Conservation (phyloP, 35 echinoderm and acorn worm species). For the Nesometra sesokonis region DNA sequence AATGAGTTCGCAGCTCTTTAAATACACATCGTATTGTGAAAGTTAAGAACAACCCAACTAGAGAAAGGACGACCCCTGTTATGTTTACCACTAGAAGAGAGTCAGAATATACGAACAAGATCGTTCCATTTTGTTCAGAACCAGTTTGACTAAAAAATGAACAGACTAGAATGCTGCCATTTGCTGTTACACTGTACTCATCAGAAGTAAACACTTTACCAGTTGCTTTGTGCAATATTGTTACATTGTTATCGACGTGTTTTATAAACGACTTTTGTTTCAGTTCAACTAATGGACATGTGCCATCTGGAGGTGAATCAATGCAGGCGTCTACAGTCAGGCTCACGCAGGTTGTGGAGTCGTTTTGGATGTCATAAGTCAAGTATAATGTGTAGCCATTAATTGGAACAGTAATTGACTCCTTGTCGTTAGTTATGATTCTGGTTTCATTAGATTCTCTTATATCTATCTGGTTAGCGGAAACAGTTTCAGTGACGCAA, state of each 20-base stretch:
- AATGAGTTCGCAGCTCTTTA: background rate
- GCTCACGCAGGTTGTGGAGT: background rate
- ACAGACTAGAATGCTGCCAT: background rate
- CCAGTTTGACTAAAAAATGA: background rate
- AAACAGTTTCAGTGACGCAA: background rate
- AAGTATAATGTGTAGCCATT: background rate
- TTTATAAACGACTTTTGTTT: background rate
- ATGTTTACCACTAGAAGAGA: background rate
- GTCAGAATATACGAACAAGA: background rate
- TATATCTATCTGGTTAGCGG: background rate
- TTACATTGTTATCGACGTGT: background rate
- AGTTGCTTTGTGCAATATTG: background rate
- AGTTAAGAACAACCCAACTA: background rate
- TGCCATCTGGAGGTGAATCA: background rate
- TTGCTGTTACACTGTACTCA: background rate
- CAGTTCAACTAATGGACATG: background rate
- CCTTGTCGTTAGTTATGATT: background rate
- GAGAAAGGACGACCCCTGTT: background rate
- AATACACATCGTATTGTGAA: background rate
- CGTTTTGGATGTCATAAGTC: background rate
- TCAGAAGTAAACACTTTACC: background rate
- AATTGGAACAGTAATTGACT: background rate
- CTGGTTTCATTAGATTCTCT: background rate
- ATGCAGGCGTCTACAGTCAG: background rate
- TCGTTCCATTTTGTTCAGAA: background rate